Conservation (phyloP, 1,140 invertebrate genomes). For the Melipona quadrifasciata region DNA sequence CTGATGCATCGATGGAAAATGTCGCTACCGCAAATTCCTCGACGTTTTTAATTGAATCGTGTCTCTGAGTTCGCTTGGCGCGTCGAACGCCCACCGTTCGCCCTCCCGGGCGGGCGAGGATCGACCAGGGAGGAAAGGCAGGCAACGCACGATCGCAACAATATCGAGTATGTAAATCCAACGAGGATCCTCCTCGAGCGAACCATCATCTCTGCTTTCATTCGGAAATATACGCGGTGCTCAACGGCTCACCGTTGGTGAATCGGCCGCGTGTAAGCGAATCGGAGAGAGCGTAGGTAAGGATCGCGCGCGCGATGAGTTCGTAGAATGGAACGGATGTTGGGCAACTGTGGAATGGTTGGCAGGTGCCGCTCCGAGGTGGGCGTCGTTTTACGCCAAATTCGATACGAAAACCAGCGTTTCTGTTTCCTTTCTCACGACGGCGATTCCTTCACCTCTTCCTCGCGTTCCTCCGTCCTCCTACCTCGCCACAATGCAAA, state of each 20-base stretch:
- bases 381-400: slow-evolving; percentile 67
- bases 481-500: background rate
- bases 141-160: slow-evolving; percentile 14
- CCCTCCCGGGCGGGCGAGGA: slow-evolving; percentile 26
- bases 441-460: slow-evolving; percentile 22
- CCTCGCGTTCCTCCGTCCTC: background rate
- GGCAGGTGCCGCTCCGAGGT: slow-evolving; percentile 63
- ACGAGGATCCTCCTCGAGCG: slow-evolving; percentile 41
- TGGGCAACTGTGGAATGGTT: slow-evolving; percentile 59
- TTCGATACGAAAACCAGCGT: slow-evolving; percentile 53
- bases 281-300: slow-evolving; percentile 30
- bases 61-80: slow-evolving; percentile 49
- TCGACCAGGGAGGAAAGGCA: slow-evolving; percentile 2
- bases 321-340: slow-evolving; percentile 62
- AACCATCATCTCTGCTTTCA: slow-evolving; percentile 44
- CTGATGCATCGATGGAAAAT: background rate
- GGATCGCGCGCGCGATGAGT: slow-evolving; percentile 51
- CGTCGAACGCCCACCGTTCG: slow-evolving; percentile 56
- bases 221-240: slow-evolving; percentile 28
- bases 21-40: background rate
- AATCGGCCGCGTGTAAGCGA: slow-evolving; percentile 8
- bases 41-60: slow-evolving; percentile 29
- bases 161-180: slow-evolving; percentile 64
- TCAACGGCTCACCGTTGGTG: slow-evolving; percentile 15
- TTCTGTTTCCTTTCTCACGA: slow-evolving; percentile 50